Conservation (phyloP, 1,140 invertebrate genomes). For the Batillaria attramentaria region DNA sequence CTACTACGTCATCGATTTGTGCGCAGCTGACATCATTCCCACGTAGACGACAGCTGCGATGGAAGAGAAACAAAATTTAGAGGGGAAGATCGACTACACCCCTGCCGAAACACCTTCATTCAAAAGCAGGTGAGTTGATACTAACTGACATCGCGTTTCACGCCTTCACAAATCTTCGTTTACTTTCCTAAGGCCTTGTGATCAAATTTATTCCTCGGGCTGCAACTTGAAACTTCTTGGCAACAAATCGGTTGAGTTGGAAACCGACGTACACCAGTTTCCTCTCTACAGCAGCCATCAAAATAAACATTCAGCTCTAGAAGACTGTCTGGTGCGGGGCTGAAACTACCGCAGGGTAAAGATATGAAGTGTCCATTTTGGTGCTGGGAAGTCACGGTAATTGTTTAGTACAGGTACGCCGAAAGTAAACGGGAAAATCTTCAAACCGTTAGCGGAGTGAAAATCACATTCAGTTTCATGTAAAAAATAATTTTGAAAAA, state of each 20-base stretch:
- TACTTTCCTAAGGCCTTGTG: neutral
- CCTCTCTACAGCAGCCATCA: neutral
- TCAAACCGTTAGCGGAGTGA: no score
- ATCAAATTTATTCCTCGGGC: neutral
- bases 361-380: no score
- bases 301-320: no score
- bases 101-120: slow-evolving; percentile 15
- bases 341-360: no score
- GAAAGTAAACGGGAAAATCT: no score
- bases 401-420: no score
- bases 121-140: slow-evolving; percentile 27
- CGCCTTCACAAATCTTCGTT: neutral
- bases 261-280: neutral
- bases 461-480: no score
- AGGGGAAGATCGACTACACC: slow-evolving; percentile 42
- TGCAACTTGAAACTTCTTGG: neutral
- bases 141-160: neutral
- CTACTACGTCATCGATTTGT: slow-evolving; percentile 7
- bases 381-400: no score
- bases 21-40: slow-evolving; percentile 31
- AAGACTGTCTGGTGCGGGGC: no score
- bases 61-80: slow-evolving; percentile 29
- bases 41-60: slow-evolving; percentile 34
- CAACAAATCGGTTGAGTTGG: neutral
- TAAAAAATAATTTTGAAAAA: neutral